phyloP scores from a whole-genome alignment of 2,113 vertebrate species.

The Emydocephalus ijimae region DNA sequence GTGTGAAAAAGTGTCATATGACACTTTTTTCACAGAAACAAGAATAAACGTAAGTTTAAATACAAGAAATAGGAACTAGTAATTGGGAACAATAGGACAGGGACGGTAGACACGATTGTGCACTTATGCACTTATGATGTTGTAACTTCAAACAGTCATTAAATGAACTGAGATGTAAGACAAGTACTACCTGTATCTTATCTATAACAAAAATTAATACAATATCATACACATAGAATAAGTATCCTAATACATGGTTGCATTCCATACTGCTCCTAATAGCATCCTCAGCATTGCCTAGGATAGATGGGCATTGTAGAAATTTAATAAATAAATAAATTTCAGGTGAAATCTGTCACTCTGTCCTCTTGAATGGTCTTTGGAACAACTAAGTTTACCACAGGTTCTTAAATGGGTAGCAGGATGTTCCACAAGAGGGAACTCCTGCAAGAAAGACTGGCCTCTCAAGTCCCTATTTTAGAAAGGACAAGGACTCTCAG shows the following conservation, averaged over 20 bases:
- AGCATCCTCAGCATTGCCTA: background rate
- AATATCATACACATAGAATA: background rate
- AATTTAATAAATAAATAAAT: background rate
- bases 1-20: background rate
- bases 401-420: background rate
- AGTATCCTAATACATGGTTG: background rate
- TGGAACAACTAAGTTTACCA: background rate
- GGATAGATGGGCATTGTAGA: background rate
- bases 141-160: background rate
- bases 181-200: background rate
- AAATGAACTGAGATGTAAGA: background rate
- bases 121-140: too few relatives aligned
- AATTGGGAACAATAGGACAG: too few relatives aligned
- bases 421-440: background rate
- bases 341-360: background rate
- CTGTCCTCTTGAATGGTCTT: background rate
- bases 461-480: background rate
- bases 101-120: too few relatives aligned
- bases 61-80: too few relatives aligned
- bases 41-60: too few relatives aligned
- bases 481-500: background rate
- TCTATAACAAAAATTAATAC: background rate
- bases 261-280: background rate
- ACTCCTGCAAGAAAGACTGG: background rate
- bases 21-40: background rate